Base-by-base conservation (phyloP, 2,888 invertebrate species). In the Alentia gelatinosa region DNA sequence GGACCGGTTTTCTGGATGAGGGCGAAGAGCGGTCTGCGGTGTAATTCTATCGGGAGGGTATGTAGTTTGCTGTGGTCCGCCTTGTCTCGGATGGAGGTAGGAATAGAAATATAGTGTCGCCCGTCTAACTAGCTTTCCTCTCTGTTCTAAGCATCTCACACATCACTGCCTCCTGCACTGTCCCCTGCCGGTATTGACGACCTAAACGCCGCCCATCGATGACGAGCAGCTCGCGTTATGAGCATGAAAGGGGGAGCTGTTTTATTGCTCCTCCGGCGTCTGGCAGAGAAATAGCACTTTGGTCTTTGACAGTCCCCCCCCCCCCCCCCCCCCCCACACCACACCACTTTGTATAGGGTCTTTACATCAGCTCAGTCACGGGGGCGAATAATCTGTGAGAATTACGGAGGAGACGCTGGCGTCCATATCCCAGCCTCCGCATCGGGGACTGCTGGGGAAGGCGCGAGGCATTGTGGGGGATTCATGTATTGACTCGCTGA, bases 161-260 rank as follows among this genome's bases (percentile, higher is more conserved):
- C 79, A 19, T 35, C 4, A 23, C 30, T 37, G 79, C 79, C 35
- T 19, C 79, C 26, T 23, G 23, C 37, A 3, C 79, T 37, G 37
- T 35, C 79, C 79, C 79, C 1, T 1, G 79, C 37, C 35, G 15
- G 79, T 79, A 79, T 79, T 79, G 79, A 79, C 79, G 79, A 19
- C 37, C 79, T 39, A 39, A 68, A 39, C 39, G 35, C 37, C 39
- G 79, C 15, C 79, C 39, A 19, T 37, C 39, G n/a, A 37, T 79
- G 79, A 39, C 23, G 79, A 79, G 79, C 79, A 37, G 79, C 79
- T 79, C 79, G n/a, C 79, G 7, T 12, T 79, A n/a, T 79, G 79
- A 39, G 79, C 79, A 79, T 79, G 79, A 79, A 79, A 79, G 79
- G 39, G 23, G n/a, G n/a, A 5, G 0, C 79, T 79, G 79, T 79